Conservation (phyloP, 2,113 vertebrate species). For the Empidonax alnorum region DNA sequence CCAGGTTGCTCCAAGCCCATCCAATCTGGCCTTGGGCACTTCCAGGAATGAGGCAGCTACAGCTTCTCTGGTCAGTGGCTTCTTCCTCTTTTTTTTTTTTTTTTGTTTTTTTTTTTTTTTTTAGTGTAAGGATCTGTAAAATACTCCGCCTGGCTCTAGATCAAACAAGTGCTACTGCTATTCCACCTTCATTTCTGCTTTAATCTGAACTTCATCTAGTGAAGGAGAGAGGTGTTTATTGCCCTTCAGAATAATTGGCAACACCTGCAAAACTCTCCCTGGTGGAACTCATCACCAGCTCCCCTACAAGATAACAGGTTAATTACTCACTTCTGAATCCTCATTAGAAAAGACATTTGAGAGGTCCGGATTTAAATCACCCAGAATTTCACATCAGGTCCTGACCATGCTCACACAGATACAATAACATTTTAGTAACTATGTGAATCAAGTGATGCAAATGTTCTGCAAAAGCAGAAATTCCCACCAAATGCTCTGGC, state of each 20-base stretch:
- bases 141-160: not conserved
- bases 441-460: not conserved
- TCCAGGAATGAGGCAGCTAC: not conserved
- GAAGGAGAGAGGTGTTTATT: not conserved
- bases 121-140: not conserved
- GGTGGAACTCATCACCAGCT: not conserved
- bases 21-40: not conserved
- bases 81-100: too few species aligned
- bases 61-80: not conserved
- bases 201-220: not conserved
- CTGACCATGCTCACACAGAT: not conserved
- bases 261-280: not conserved
- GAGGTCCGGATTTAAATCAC: not conserved
- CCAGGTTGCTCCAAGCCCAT: not conserved
- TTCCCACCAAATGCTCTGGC: not conserved
- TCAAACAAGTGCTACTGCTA: not conserved
- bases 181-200: not conserved
- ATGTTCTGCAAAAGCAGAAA: not conserved
- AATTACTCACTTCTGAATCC: not conserved
- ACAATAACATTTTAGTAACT: not conserved
- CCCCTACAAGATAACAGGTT: not conserved
- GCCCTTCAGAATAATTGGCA: not conserved
- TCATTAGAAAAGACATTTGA: not conserved
- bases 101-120: not conserved
- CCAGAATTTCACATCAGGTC: not conserved